A percentile compares a stretch with the other conserved stretches of the same genome.
phyloP scores from a whole-genome alignment of 2,113 vertebrate genomes.

The Vireo altiloquus region DNA sequence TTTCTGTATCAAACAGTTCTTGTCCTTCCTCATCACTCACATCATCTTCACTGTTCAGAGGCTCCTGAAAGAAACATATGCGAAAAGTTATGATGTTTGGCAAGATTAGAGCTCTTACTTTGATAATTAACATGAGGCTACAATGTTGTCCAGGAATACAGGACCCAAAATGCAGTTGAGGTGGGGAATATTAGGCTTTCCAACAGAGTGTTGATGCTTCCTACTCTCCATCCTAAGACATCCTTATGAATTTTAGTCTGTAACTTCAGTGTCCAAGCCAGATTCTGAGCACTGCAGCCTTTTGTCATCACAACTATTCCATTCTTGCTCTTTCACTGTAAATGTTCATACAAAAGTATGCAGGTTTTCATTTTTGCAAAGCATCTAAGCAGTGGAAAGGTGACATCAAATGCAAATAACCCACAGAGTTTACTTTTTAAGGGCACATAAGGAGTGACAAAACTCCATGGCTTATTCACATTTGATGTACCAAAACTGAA shows the following conservation, averaged over 20 bases:
- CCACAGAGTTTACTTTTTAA: background rate
- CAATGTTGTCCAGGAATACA: background rate
- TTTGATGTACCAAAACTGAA: background rate
- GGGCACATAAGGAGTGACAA: background rate
- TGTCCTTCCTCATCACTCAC: constrained; percentile 97
- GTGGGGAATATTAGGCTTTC: background rate
- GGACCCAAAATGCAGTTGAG: background rate
- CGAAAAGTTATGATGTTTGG: background rate
- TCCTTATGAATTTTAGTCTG: background rate
- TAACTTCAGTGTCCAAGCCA: background rate
- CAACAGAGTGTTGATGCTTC: background rate
- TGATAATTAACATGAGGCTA: background rate
- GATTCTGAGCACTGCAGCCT: background rate
- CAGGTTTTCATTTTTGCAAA: background rate
- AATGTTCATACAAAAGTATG: background rate
- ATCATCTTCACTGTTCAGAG: constrained; percentile 95
- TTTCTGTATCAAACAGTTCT: constrained; percentile 97
- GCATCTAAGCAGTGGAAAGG: background rate
- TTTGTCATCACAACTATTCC: background rate
- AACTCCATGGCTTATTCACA: background rate
- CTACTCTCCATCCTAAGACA: background rate
- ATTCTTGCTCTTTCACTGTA: background rate
- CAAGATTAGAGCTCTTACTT: background rate
- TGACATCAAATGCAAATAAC: background rate
- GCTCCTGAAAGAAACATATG: constrained; percentile 77